Evolutionary conservation across 1,140 invertebrate genomes (phyloP).

Genomic region (Pogonognathellus flavescens): DNA sequence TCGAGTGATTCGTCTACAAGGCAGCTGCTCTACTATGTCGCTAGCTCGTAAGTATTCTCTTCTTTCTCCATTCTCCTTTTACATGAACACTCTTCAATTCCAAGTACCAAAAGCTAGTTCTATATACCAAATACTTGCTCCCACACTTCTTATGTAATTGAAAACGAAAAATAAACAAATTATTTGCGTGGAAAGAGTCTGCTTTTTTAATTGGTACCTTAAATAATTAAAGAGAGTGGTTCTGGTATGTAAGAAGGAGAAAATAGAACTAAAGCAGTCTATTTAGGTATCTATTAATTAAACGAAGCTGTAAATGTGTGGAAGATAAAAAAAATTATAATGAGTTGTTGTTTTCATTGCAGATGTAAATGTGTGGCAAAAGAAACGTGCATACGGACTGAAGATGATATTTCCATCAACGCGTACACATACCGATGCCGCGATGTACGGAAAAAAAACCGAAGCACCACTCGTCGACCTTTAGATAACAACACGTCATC

Average conservation of each 20-base stretch:
- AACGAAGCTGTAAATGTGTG: neutral
- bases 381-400: constrained; percentile 72
- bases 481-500: constrained; percentile 52
- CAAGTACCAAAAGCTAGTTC: neutral
- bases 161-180: too few relatives aligned
- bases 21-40: constrained; percentile 74
- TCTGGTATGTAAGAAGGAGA: neutral
- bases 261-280: neutral
- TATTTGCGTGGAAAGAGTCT: too few relatives aligned
- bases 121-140: too few relatives aligned
- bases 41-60: constrained; percentile 75
- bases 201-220: too few relatives aligned
- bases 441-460: constrained; percentile 67
- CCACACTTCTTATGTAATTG: too few relatives aligned
- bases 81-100: constrained; percentile 4
- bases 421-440: constrained; percentile 76
- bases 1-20: constrained; percentile 70
- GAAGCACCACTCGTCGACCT: constrained; percentile 29
- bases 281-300: neutral
- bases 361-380: constrained; percentile 74
- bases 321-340: constrained; percentile 9
- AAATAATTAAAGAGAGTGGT: neutral
- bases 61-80: neutral
- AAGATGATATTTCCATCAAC: constrained; percentile 75
- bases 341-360: constrained; percentile 63